These are phyloP conservation scores for Sericinus montela DNA, from an alignment of 2,888 invertebrate species.

Conservation along the genomic window DNA sequence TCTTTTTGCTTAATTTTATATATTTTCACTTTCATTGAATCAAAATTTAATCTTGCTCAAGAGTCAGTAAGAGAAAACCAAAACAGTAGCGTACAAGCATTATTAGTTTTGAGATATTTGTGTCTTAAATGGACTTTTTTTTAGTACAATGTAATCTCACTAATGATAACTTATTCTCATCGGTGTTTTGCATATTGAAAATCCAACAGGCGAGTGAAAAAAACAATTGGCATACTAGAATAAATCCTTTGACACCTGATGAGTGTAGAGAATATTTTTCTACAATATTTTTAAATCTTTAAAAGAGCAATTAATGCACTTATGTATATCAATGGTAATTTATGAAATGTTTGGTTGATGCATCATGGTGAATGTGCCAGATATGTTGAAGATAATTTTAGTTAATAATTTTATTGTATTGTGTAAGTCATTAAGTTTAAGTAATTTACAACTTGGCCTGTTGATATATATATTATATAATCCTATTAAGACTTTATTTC, in stretches of 20 bases:
- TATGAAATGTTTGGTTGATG: conserved; percentile 69
- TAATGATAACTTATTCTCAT: conserved; percentile 54
- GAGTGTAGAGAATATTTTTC: conserved; percentile 76
- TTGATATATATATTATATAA: conserved; percentile 79
- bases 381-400: conserved; percentile 78
- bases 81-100: neutral
- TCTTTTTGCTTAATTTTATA: conserved; percentile 8
- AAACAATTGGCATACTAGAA: conserved; percentile 47
- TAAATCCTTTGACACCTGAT: conserved; percentile 59
- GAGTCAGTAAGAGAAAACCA: conserved; percentile 2
- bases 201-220: conserved; percentile 48
- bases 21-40: conserved; percentile 2
- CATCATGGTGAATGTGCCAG: conserved; percentile 74
- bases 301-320: conserved; percentile 68
- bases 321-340: conserved; percentile 60
- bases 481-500: conserved; percentile 79
- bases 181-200: conserved; percentile 35
- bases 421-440: conserved; percentile 79
- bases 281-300: conserved; percentile 72
- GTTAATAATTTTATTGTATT: conserved; percentile 79
- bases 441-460: conserved; percentile 79
- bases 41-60: conserved; percentile 8
- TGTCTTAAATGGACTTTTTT: neutral
- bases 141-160: conserved; percentile 52
- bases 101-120: neutral